phyloP scores from a whole-genome alignment of 1,140 invertebrate species.

The Atopsyche davidsoni region DNA sequence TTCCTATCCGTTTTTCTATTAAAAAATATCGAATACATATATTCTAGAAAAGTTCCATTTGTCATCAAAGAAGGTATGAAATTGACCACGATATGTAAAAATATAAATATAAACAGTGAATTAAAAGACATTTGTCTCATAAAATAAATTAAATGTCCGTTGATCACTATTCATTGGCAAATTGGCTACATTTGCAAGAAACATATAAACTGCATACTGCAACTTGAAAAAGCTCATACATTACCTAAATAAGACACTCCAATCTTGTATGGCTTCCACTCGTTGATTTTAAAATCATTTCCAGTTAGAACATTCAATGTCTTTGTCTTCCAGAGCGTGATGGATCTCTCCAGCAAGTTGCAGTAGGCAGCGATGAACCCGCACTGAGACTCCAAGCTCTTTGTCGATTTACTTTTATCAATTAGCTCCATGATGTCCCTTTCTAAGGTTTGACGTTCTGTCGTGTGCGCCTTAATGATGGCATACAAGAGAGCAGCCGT shows the following conservation, averaged over 20 bases:
- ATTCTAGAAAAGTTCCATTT: too few species aligned
- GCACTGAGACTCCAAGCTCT: conserved; percentile 65
- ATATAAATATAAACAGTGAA: too few species aligned
- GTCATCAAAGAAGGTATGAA: too few species aligned
- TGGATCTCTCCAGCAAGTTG: conserved; percentile 59
- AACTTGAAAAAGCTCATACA: too few species aligned
- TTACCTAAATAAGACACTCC: conserved; percentile 53
- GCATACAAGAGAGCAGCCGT: conserved; percentile 62
- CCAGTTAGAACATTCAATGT: conserved; percentile 38
- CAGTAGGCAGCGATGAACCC: conserved; percentile 64
- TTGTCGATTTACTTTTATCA: conserved; percentile 44
- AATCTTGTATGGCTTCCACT: conserved; percentile 52
- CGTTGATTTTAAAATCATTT: conserved; percentile 38
- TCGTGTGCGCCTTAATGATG: conserved; percentile 53
- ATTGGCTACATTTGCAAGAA: too few species aligned
- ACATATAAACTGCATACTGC: too few species aligned
- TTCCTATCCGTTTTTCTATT: too few species aligned
- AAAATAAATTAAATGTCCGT: too few species aligned
- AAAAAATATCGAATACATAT: too few species aligned
- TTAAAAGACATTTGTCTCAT: too few species aligned
- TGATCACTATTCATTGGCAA: too few species aligned
- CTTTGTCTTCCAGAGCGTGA: conserved; percentile 43
- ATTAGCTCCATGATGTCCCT: conserved; percentile 51
- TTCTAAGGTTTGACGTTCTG: conserved; percentile 49
- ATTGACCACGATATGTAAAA: too few species aligned